Evolutionary conservation across 2,888 invertebrate species (phyloP), one percentile per base, ranked within the genome.

Genomic region (Eristalis pertinax): DNA sequence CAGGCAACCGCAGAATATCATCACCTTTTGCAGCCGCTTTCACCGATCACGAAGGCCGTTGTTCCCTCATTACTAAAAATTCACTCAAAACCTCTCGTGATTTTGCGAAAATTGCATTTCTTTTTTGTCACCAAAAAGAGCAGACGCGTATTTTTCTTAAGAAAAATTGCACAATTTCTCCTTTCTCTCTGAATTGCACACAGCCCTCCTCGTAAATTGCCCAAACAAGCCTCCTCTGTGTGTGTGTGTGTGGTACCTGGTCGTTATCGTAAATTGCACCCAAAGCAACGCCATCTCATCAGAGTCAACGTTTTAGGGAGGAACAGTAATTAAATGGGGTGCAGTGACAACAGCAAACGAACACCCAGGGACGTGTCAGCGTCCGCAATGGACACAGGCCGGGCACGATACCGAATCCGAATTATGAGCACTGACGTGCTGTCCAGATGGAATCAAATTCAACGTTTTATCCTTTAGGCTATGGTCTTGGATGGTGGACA

Each of bases 241-340:
- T 73, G 69, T 35, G 13, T 77, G 65, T 63, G 29, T 22, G 22
- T 73, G 69, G 50, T 22, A 35, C 32, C 56, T 56, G 65, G 50
- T 50, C 84, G 84, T 73, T 75, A 8, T 87, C 76, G 74, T 87
- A 84, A 84, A 87, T 87, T 87, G 50, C 69, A 87, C 73, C 76
- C 69, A 22, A 79, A 83, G 72, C 76, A 83, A 82, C 50, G 77
- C 77, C 50, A 50, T 50, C 50, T 74, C 85, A 82, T 73, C 80
- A 84, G 74, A 69, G 68, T 65, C 77, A 77, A 13, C 38, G 13
- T 78, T 75, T 24, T 22, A 1, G 67, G 78, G 58, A 79, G 70
- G 76, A 80, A 84, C 76, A 73, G 80, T 79, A 87, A 87, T 87
- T 87, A 84, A 80, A 79, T 83, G 76, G 87, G 87, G 79, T 84